Evolutionary conservation across 23 tunicate species (phyloP).

Genomic region (Aplidium turbinatum): DNA sequence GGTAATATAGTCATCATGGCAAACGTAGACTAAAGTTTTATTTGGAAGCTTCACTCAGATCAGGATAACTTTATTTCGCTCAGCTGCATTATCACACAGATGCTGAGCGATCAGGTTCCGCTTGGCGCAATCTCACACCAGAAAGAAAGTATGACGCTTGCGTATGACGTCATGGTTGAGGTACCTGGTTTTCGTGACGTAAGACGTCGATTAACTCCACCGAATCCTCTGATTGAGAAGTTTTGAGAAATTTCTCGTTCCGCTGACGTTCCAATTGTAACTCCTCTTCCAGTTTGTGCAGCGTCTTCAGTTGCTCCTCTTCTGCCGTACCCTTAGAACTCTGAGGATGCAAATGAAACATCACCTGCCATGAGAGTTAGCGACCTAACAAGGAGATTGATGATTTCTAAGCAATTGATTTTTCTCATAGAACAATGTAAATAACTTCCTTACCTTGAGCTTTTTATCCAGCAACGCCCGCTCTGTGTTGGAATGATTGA

Average conservation of each 20-base stretch:
- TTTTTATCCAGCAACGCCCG: slow-evolving; percentile 68
- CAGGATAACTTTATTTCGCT: too few relatives aligned
- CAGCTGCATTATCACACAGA: too few relatives aligned
- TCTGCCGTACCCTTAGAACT: not conserved
- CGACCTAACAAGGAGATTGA: too few relatives aligned
- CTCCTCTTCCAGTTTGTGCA: slow-evolving; percentile 53
- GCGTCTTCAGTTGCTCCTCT: slow-evolving; percentile 16
- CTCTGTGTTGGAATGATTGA: slow-evolving; percentile 52
- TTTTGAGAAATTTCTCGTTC: slow-evolving; percentile 9
- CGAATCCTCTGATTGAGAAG: not conserved
- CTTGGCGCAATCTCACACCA: too few relatives aligned
- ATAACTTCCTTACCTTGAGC: slow-evolving; percentile 70
- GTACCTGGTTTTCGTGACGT: slow-evolving; percentile 46
- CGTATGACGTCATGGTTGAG: not conserved
- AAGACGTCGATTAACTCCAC: slow-evolving; percentile 22
- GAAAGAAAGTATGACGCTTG: too few relatives aligned
- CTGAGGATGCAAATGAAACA: not conserved
- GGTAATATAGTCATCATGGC: too few relatives aligned
- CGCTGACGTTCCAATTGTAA: slow-evolving; percentile 58
- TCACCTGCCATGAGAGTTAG: slow-evolving; percentile 1
- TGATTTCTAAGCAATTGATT: too few relatives aligned
- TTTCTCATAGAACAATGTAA: too few relatives aligned
- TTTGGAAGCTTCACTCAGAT: too few relatives aligned
- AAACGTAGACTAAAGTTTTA: too few relatives aligned
- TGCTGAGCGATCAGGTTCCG: too few relatives aligned